phyloP scores from a whole-genome alignment of 2,888 invertebrate species.

The Ecliptopera silaceata region DNA sequence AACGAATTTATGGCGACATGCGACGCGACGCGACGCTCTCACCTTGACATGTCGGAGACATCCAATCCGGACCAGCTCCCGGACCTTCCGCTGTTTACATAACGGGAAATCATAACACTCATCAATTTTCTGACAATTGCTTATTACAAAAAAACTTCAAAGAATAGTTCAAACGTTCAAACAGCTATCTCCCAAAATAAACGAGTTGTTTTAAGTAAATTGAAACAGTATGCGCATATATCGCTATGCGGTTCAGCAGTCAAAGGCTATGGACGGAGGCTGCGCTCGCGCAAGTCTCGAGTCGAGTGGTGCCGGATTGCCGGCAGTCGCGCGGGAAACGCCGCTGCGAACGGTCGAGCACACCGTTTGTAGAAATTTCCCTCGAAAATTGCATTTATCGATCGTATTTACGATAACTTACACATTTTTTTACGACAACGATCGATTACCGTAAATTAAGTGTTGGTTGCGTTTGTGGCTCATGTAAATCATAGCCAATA shows the following conservation, averaged over 20 bases:
- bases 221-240: slow-evolving; percentile 33
- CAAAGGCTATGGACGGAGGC: slow-evolving; percentile 59
- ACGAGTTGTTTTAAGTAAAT: slow-evolving; percentile 25
- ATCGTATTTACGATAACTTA: slow-evolving; percentile 73
- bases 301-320: slow-evolving; percentile 48
- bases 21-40: slow-evolving; percentile 43
- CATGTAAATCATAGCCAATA: slow-evolving; percentile 40
- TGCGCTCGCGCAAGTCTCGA: slow-evolving; percentile 61
- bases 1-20: slow-evolving; percentile 68
- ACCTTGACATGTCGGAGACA: slow-evolving; percentile 52
- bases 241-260: slow-evolving; percentile 35
- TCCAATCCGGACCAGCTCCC: slow-evolving; percentile 49
- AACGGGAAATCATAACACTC: slow-evolving; percentile 8
- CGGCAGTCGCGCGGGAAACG: slow-evolving; percentile 76
- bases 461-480: slow-evolving; percentile 56
- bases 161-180: slow-evolving; percentile 17
- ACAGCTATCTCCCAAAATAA: slow-evolving; percentile 23
- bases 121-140: slow-evolving; percentile 11
- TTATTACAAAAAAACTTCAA: slow-evolving; percentile 9
- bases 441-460: slow-evolving; percentile 54
- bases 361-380: slow-evolving; percentile 45
- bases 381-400: slow-evolving; percentile 53
- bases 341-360: slow-evolving; percentile 62
- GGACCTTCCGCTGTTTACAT: slow-evolving; percentile 39
- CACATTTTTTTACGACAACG: slow-evolving; percentile 43